Evolutionary conservation across 2,888 invertebrate genomes (phyloP), one percentile per base, ranked within the genome.

Genomic region (Lasius platythorax): DNA sequence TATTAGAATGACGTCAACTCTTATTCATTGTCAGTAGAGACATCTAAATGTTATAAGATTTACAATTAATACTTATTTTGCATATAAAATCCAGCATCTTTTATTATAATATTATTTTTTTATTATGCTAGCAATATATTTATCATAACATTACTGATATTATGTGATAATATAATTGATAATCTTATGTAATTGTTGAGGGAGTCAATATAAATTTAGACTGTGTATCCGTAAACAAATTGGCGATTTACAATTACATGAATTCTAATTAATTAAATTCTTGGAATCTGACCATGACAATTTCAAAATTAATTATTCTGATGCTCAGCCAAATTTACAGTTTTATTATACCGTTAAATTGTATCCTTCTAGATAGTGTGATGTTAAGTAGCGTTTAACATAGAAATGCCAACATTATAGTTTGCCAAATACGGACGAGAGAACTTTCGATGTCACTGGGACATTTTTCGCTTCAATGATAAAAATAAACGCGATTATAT

Each of bases 401-500:
- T 68, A 68, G n/a, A 68, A 78, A 78, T 68, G n/a, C 4, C 8
- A 15, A 4, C 2, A 67, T 78, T 58, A 58, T 33, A 46, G 9
- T 9, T 40, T 1, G 28, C n/a, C 30, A 56, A 53, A 23, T 37
- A n/a, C 1, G 23, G 9, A 12, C 9, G 8, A 40, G 8, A 53
- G 30, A 78, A 58, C 3, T 58, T 12, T 53, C 8, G 67, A 78
- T 40, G 23, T 56, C 53, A 67, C 1, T 46, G 3, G 18, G 8
- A 9, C 4, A 3, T 58, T 53, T 68, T 11, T 23, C 12, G 4
- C 12, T 23, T 50, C n/a, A 8, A 6, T 6, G n/a, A 56, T 23
- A 8, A 33, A 79, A 70, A 58, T 67, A 46, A 70, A 33, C 15
- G n/a, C 15, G 18, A 33, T 11, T 70, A n/a, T 67, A 56, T 23